phyloP scores from a whole-genome alignment of 1,140 invertebrate genomes.

The Micrasema minimum region DNA sequence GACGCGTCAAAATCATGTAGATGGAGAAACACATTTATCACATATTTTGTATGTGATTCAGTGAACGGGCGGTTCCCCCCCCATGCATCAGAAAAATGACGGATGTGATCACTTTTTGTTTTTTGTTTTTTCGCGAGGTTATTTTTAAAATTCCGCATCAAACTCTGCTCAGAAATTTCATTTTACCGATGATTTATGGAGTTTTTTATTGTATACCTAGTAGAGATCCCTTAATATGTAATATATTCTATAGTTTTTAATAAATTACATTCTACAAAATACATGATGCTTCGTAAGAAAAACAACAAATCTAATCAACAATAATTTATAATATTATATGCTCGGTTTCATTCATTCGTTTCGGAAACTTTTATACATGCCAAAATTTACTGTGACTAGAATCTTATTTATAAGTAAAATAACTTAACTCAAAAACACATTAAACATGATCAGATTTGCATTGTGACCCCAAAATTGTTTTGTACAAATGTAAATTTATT shows the following conservation, averaged over 20 bases:
- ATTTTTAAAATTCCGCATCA: not conserved
- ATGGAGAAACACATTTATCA: constrained; percentile 44
- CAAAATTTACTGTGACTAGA: no score
- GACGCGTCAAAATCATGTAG: constrained; percentile 39
- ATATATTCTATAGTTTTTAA: no score
- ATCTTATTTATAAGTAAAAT: no score
- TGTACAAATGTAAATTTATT: no score
- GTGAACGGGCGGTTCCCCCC: not conserved
- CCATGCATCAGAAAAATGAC: constrained; percentile 5
- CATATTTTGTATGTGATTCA: constrained; percentile 20
- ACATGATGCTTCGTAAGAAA: not conserved
- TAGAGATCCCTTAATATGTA: no score
- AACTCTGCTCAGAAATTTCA: constrained; percentile 11
- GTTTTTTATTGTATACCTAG: no score
- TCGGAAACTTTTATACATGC: not conserved
- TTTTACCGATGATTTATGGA: constrained; percentile 11
- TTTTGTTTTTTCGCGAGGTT: not conserved
- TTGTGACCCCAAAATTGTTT: no score
- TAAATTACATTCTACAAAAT: not conserved
- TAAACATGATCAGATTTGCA: no score
- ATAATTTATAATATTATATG: not conserved
- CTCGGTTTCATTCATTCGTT: not conserved
- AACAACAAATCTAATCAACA: not conserved
- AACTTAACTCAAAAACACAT: no score
- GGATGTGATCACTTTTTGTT: not conserved